A percentile compares a stretch with the other conserved stretches of the same genome.
Evolutionary conservation across 1,140 invertebrate species (phyloP).

Genomic region (Probaryconus sp.): DNA sequence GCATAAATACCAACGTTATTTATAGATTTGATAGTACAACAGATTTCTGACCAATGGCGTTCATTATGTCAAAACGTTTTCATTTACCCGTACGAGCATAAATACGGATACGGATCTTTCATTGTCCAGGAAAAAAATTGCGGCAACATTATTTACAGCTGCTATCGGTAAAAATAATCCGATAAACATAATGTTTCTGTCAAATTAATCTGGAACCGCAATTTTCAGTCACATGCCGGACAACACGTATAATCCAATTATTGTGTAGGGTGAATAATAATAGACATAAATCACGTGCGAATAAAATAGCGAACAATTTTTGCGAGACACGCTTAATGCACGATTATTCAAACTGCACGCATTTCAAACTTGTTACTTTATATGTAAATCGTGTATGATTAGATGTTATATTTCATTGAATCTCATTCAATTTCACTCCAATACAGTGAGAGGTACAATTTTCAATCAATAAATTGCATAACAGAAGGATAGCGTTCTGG

Average conservation of each 20-base stretch:
- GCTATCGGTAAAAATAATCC: constrained; percentile 6
- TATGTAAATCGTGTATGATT: constrained; percentile 29
- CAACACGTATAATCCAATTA: constrained; percentile 29
- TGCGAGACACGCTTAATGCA: constrained; percentile 1
- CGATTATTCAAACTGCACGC: constrained; percentile 14
- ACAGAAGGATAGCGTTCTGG: constrained; percentile 8
- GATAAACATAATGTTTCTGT: not conserved
- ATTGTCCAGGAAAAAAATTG: not conserved
- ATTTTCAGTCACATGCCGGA: constrained; percentile 6
- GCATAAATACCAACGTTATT: too few species aligned
- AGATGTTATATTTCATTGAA: constrained; percentile 19
- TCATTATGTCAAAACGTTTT: too few species aligned
- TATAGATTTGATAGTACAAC: too few species aligned
- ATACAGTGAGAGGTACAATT: constrained; percentile 37
- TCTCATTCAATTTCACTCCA: constrained; percentile 22
- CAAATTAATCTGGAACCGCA: not conserved
- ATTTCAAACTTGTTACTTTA: constrained; percentile 21
- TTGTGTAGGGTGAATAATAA: constrained; percentile 21
- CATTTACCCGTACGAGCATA: too few species aligned
- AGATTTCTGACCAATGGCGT: too few species aligned
- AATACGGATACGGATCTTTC: constrained; percentile 17
- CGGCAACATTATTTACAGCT: constrained; percentile 6
- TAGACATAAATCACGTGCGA: constrained; percentile 9
- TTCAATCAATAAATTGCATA: constrained; percentile 44
- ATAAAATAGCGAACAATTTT: constrained; percentile 2